Conservation (phyloP, 1,140 invertebrate genomes). For the Copidosoma floridanum region DNA sequence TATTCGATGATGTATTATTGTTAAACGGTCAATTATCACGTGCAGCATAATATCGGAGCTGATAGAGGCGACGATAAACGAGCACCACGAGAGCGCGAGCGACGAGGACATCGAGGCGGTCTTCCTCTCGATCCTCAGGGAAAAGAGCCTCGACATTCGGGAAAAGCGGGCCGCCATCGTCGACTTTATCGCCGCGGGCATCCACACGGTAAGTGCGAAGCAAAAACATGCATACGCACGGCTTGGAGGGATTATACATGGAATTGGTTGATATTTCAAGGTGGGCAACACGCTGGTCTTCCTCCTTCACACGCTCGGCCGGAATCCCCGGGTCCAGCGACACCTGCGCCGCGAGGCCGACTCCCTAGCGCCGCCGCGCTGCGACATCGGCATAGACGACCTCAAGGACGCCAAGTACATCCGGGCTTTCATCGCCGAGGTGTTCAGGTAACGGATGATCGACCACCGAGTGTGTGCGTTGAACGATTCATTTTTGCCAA, state of each 20-base stretch:
- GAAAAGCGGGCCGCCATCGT: slow-evolving; percentile 83
- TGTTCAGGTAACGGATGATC: slow-evolving; percentile 71
- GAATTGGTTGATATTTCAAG: slow-evolving; percentile 56
- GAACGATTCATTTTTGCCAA: no score
- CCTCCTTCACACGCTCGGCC: slow-evolving; percentile 73
- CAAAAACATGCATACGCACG: no score
- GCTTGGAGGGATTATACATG: no score
- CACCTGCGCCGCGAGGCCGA: slow-evolving; percentile 74
- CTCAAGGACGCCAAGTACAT: slow-evolving; percentile 72
- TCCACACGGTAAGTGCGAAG: slow-evolving; percentile 77
- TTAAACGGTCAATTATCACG: no score
- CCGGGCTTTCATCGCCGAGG: slow-evolving; percentile 83
- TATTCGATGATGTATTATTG: no score
- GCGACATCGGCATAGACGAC: slow-evolving; percentile 61
- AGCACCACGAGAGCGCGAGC: slow-evolving; percentile 53
- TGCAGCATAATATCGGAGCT: slow-evolving; percentile 78
- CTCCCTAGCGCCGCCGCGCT: slow-evolving; percentile 59
- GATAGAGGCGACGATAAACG: slow-evolving; percentile 64
- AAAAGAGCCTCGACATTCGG: slow-evolving; percentile 68
- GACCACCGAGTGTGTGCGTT: no score
- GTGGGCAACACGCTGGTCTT: slow-evolving; percentile 80
- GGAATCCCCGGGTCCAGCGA: slow-evolving; percentile 67
- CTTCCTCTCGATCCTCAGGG: slow-evolving; percentile 71
- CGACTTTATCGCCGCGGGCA: slow-evolving; percentile 83
- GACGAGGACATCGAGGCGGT: slow-evolving; percentile 67